phyloP scores from a whole-genome alignment of 1,140 invertebrate genomes.

The Zaprionus capensis region DNA sequence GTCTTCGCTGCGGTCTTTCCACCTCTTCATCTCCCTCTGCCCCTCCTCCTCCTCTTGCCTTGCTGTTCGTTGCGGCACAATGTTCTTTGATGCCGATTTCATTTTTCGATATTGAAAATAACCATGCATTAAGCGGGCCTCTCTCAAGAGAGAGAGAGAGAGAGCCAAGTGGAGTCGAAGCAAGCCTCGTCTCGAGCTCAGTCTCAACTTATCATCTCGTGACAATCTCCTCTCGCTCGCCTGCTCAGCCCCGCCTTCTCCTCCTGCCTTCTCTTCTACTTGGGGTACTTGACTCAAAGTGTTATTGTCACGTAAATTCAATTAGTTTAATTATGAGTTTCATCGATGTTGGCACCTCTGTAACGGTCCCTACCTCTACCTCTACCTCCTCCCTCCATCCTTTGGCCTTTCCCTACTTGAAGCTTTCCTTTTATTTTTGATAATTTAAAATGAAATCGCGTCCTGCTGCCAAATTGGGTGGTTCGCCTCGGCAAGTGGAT shows the following conservation, averaged over 20 bases:
- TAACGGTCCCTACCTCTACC: constrained; percentile 33
- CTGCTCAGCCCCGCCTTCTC: constrained; percentile 5
- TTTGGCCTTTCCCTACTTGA: background rate
- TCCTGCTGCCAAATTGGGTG: constrained; percentile 25
- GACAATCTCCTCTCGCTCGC: constrained; percentile 57
- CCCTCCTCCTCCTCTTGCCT: background rate
- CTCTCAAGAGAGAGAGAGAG: constrained; percentile 3
- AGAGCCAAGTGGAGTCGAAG: too few relatives aligned
- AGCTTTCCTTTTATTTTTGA: constrained; percentile 15
- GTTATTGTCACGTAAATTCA: constrained; percentile 83
- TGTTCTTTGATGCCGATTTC: constrained; percentile 82
- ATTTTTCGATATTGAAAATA: constrained; percentile 83
- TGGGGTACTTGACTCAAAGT: constrained; percentile 54
- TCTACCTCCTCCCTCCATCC: background rate
- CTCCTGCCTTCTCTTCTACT: constrained; percentile 21
- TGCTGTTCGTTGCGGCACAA: constrained; percentile 55
- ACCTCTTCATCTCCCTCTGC: background rate
- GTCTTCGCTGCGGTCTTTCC: constrained; percentile 46
- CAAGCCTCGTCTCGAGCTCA: background rate
- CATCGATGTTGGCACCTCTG: constrained; percentile 75
- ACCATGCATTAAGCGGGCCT: constrained; percentile 69
- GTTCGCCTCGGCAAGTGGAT: constrained; percentile 20
- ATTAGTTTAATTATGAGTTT: constrained; percentile 80
- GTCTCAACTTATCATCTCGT: constrained; percentile 67
- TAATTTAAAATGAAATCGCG: constrained; percentile 46